phyloP scores from a whole-genome alignment of 37 sponge, comb jelly and placozoan genomes.

The Tethya wilhelma region DNA sequence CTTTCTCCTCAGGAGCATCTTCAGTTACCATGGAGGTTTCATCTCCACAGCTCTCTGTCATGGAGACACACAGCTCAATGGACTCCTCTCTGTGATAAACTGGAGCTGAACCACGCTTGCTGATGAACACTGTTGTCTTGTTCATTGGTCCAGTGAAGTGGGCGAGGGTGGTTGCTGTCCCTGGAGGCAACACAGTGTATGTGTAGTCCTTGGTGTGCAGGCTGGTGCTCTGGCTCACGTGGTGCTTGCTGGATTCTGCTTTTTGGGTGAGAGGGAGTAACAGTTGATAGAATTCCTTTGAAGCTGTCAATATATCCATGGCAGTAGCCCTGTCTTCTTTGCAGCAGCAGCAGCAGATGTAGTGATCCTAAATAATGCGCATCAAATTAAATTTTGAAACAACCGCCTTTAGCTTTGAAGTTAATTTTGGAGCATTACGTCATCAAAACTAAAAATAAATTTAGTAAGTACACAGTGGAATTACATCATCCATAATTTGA shows the following conservation, averaged over 20 bases:
- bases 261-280: background rate
- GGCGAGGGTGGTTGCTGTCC: background rate
- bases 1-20: too few species aligned
- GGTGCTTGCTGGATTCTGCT: too few species aligned
- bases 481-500: too few species aligned
- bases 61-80: too few species aligned
- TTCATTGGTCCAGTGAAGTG: constrained; percentile 17
- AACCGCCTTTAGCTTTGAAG: too few species aligned
- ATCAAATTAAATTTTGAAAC: background rate
- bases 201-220: constrained; percentile 3
- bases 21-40: too few species aligned
- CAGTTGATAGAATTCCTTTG: background rate
- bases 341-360: background rate
- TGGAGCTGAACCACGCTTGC: too few species aligned
- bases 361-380: constrained; percentile 11
- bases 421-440: too few species aligned
- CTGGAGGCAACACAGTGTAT: background rate
- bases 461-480: too few species aligned
- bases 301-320: background rate
- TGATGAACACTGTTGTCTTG: constrained; percentile 17
- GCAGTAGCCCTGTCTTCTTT: background rate
- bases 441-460: too few species aligned
- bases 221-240: background rate
- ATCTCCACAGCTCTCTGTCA: too few species aligned
- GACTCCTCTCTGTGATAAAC: too few species aligned